Conservation (phyloP, 2,113 vertebrate genomes). For the Otolemur garnettii region DNA sequence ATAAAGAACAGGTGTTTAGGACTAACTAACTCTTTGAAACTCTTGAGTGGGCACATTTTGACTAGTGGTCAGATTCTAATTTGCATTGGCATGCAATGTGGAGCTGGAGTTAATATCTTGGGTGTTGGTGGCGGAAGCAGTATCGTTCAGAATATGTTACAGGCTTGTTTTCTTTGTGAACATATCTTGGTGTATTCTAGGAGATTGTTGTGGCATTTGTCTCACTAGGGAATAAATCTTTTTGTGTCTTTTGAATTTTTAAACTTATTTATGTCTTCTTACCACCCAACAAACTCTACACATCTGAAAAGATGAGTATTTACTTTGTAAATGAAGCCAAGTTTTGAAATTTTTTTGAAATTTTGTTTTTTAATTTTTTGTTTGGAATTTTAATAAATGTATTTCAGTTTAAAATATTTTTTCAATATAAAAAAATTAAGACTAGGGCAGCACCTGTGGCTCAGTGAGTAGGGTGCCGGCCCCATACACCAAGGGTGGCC, state of each 20-base stretch:
- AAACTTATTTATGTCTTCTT: neutral
- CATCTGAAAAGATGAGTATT: neutral
- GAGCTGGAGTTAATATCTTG: neutral
- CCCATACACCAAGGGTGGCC: too few relatives aligned
- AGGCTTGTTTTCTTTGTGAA: conserved; percentile 43
- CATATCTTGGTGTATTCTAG: conserved; percentile 33
- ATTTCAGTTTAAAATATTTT: too few relatives aligned
- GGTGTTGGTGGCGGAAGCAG: conserved; percentile 6
- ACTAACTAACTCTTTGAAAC: neutral
- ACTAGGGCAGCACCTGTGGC: too few relatives aligned
- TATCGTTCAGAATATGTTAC: neutral
- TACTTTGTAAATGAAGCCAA: conserved; percentile 35
- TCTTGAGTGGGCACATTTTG: neutral
- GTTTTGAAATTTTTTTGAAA: neutral
- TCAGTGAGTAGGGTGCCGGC: too few relatives aligned
- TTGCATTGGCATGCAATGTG: conserved; percentile 4
- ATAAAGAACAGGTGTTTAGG: neutral
- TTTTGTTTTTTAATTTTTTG: neutral
- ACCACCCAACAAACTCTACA: neutral
- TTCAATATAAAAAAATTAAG: too few relatives aligned
- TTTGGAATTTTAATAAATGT: too few relatives aligned
- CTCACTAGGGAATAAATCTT: conserved; percentile 43
- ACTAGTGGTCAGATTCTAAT: conserved; percentile 7
- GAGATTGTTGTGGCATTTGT: neutral
- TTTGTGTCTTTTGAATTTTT: conserved; percentile 54